These are phyloP conservation scores for Thaleichthys pacificus DNA, from an alignment of 2,797 vertebrate species.

Conservation along the genomic window DNA sequence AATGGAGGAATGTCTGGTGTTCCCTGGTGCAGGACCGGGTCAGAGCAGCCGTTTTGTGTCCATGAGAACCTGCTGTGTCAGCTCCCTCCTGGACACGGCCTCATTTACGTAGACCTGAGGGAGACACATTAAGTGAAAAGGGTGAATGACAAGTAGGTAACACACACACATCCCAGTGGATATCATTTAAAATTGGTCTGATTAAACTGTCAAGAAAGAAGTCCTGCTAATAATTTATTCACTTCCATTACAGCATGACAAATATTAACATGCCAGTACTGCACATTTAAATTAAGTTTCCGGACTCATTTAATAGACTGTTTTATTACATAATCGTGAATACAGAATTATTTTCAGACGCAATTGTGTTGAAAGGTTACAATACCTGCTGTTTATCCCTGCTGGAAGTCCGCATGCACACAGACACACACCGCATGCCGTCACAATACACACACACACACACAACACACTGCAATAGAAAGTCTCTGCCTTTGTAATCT, in stretches of 20 bases:
- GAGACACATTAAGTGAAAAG: constrained; percentile 39
- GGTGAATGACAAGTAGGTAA: constrained; percentile 24
- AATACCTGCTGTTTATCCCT: background rate
- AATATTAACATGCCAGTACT: constrained; percentile 57
- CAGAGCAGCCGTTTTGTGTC: constrained; percentile 56
- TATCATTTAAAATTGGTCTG: constrained; percentile 61
- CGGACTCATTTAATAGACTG: constrained; percentile 50
- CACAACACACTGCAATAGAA: background rate
- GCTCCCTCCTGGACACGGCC: constrained; percentile 30
- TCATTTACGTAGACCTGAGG: constrained; percentile 82
- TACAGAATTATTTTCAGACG: too few species aligned
- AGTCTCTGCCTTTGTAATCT: background rate
- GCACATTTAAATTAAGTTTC: constrained; percentile 59
- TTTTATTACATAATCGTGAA: constrained; percentile 24
- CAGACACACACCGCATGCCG: too few species aligned
- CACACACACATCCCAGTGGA: constrained; percentile 23
- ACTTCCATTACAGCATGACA: constrained; percentile 54
- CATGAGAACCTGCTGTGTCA: constrained; percentile 56
- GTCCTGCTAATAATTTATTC: constrained; percentile 66
- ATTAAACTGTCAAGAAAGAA: constrained; percentile 70
- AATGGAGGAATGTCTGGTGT: constrained; percentile 44
- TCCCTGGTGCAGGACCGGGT: constrained; percentile 38
- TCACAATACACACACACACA: background rate
- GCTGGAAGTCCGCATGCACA: too few species aligned
- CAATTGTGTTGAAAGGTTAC: constrained; percentile 1